These are phyloP conservation scores for Nebria brevicollis DNA, from an alignment of 2,888 invertebrate genomes.

Conservation along the genomic window DNA sequence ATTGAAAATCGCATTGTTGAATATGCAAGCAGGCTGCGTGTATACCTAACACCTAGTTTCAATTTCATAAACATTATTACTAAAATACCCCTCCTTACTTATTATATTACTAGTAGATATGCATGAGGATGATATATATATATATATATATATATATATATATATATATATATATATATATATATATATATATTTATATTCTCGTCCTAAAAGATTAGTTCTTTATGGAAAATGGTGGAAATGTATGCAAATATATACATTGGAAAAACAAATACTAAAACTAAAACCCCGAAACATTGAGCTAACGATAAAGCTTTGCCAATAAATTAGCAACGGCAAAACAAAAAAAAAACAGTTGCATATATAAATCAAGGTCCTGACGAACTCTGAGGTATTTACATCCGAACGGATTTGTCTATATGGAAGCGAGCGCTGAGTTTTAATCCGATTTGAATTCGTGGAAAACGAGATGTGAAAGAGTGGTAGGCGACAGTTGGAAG, in stretches of 20 bases:
- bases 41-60: conserved; percentile 13
- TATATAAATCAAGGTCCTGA: conserved; percentile 35
- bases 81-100: too few species aligned
- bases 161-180: too few species aligned
- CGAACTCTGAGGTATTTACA: conserved; percentile 35
- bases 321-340: conserved; percentile 35
- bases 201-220: neutral
- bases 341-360: conserved; percentile 35
- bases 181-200: too few species aligned
- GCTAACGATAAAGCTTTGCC: conserved; percentile 30
- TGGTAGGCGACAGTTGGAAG: conserved; percentile 32
- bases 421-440: conserved; percentile 15
- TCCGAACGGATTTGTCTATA: conserved; percentile 37
- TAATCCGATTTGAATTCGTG: conserved; percentile 41
- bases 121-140: too few species aligned
- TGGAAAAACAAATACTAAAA: conserved; percentile 33
- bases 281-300: conserved; percentile 20
- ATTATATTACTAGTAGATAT: too few species aligned
- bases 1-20: conserved; percentile 46
- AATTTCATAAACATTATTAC: too few species aligned
- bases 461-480: neutral
- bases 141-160: too few species aligned
- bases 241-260: conserved; percentile 27
- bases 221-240: neutral
- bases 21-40: conserved; percentile 35